phyloP scores from a whole-genome alignment of 2,113 vertebrate species.

The Manacus vitellinus region DNA sequence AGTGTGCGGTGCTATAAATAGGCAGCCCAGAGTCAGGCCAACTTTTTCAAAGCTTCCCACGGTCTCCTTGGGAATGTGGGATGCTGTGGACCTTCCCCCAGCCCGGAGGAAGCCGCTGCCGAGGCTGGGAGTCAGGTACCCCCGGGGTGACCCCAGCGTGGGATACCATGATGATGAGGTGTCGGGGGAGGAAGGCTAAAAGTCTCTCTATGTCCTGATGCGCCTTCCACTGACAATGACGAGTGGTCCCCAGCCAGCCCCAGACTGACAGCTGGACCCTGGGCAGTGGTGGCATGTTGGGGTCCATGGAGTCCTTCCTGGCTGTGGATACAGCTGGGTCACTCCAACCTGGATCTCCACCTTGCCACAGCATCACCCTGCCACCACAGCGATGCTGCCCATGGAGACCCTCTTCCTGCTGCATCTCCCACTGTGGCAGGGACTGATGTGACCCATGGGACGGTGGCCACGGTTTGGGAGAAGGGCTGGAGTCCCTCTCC shows the following conservation, averaged over 20 bases:
- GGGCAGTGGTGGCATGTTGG: neutral
- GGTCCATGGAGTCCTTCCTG: neutral
- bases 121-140: constrained; percentile 60
- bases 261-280: neutral
- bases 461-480: neutral
- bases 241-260: neutral
- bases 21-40: constrained; percentile 76
- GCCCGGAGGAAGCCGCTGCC: neutral
- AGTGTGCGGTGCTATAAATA: constrained; percentile 81
- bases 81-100: constrained; percentile 43
- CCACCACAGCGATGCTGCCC: rapidly evolving
- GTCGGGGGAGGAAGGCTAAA: neutral
- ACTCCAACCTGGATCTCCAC: neutral
- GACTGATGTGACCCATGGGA: neutral
- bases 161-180: neutral
- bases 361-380: rapidly evolving
- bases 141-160: constrained; percentile 48
- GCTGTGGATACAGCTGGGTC: neutral
- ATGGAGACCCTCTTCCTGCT: neutral
- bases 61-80: constrained; percentile 78
- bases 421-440: rapidly evolving
- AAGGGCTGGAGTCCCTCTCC: neutral
- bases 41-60: constrained; percentile 76
- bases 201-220: neutral
- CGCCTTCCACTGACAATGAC: rapidly evolving